Base-by-base conservation (phyloP, 2,113 vertebrate species). In the Stegastes partitus region DNA sequence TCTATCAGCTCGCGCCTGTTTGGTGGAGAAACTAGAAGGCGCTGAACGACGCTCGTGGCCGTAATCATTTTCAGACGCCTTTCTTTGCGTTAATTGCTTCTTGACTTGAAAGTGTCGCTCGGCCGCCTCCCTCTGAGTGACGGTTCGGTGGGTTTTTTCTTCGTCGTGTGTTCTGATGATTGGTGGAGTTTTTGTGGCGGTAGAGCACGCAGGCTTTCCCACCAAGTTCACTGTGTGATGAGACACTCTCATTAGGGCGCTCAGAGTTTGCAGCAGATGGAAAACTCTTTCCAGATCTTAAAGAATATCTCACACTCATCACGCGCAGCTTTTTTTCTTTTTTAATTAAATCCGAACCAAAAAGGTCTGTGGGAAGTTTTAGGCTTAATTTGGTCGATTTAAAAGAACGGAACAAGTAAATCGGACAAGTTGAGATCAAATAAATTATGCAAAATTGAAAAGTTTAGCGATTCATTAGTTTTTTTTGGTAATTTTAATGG, bases 41-140 rank as follows among this genome's bases (percentile, higher is more conserved):
- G 28, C 22, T 21, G 70, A 84, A 53, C 56, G 74, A 77, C 74
- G 70, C 74, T 58, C 11, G 79, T 69, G 87, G 77, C 53, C 25
- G 15, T 74, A 79, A 88, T 87, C 77, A 42, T 83, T 81, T 26
- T 3, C 81, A 73, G 65, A 78, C 18, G 61, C 71, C 66, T 75
- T 42, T 69, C 53, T 76, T 67, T 39, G 37, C 42, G 50, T 82
- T 88, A 88, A 91, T 90, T 86, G 77, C 71, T 69, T 85, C 82
- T 78, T 72, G 70, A 87, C 74, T 81, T 87, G 21, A 88, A 90
- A 85, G 85, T 67, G 82, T 66, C 14, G 63, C 39, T 54, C 62
- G 45, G 72, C 23, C n/a, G 26, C 66, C 70, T 89, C 65, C 54
- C 16, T 56, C 62, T 74, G 53, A 83, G 68, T 81, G 80, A 88